Percentiles rank a stretch among this genome's conserved stretches.
phyloP scores from a whole-genome alignment of 2,888 invertebrate species.

The Drosophila paramelanica region DNA sequence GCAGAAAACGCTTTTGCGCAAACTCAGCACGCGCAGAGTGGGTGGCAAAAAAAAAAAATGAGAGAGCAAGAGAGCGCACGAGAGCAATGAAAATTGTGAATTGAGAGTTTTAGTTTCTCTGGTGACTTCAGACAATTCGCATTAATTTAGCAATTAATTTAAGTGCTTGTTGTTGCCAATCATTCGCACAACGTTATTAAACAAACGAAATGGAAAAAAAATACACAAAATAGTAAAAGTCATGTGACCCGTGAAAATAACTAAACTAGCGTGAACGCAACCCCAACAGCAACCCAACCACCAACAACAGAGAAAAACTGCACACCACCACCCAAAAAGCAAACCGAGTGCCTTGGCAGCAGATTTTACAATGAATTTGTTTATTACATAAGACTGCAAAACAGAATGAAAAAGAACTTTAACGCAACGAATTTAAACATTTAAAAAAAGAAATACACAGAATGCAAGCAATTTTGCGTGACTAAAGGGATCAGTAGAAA shows the following conservation, averaged over 20 bases:
- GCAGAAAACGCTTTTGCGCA: constrained; percentile 47
- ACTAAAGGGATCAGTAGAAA: constrained; percentile 33
- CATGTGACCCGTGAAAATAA: constrained; percentile 46
- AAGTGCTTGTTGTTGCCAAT: constrained; percentile 47
- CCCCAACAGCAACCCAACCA: constrained; percentile 14
- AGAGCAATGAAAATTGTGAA: constrained; percentile 16
- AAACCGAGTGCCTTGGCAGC: constrained; percentile 61
- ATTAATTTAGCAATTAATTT: constrained; percentile 68
- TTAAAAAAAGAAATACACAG: constrained; percentile 27
- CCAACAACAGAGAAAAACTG: constrained; percentile 21
- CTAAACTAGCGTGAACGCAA: neutral
- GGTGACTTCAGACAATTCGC: constrained; percentile 63
- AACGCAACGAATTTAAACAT: constrained; percentile 26
- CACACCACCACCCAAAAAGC: constrained; percentile 14
- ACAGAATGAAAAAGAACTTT: constrained; percentile 8
- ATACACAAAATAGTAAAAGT: constrained; percentile 13
- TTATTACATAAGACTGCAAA: constrained; percentile 47
- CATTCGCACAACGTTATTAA: constrained; percentile 15
- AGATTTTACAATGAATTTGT: constrained; percentile 47
- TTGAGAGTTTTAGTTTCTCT: constrained; percentile 63
- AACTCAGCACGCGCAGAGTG: constrained; percentile 46
- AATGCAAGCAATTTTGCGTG: constrained; percentile 39
- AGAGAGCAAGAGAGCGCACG: constrained; percentile 9
- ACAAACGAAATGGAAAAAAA: constrained; percentile 1
- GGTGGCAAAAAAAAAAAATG: constrained; percentile 36